Evolutionary conservation across 2,888 invertebrate genomes (phyloP).

Genomic region (Heterodera filipjevi): DNA sequence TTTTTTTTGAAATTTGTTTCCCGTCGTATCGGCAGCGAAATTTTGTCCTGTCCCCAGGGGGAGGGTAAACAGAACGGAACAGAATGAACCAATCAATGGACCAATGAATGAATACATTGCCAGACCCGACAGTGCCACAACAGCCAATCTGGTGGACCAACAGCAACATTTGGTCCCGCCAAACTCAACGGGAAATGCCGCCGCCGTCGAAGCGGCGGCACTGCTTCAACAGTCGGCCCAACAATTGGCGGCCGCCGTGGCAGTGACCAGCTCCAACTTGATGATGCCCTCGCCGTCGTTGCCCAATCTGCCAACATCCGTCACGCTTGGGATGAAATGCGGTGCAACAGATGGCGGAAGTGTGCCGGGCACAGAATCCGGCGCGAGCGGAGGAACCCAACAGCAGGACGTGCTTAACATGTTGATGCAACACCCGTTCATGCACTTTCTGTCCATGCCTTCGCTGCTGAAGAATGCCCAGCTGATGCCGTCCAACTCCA

Average conservation of each 20-base stretch:
- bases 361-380: background rate
- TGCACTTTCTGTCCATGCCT: slow-evolving; percentile 62
- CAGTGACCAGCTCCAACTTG: slow-evolving; percentile 42
- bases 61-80: no score
- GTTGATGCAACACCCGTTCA: slow-evolving; percentile 42
- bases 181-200: background rate
- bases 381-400: background rate
- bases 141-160: background rate
- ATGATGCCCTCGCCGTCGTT: slow-evolving; percentile 60
- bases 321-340: background rate
- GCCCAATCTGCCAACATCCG: slow-evolving; percentile 52
- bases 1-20: no score
- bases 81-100: no score
- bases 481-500: slow-evolving; percentile 38
- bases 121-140: background rate
- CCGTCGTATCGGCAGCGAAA: no score
- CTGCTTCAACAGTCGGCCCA: slow-evolving; percentile 40
- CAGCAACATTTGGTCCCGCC: slow-evolving; percentile 28
- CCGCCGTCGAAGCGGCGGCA: slow-evolving; percentile 11
- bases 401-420: slow-evolving; percentile 38
- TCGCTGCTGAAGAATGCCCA: slow-evolving; percentile 52
- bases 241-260: slow-evolving; percentile 30
- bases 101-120: no score
- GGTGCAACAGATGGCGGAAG: background rate
- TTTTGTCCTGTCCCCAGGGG: no score